These are phyloP conservation scores for Tipula confusa DNA, from an alignment of 2,888 invertebrate species.

Conservation along the genomic window DNA sequence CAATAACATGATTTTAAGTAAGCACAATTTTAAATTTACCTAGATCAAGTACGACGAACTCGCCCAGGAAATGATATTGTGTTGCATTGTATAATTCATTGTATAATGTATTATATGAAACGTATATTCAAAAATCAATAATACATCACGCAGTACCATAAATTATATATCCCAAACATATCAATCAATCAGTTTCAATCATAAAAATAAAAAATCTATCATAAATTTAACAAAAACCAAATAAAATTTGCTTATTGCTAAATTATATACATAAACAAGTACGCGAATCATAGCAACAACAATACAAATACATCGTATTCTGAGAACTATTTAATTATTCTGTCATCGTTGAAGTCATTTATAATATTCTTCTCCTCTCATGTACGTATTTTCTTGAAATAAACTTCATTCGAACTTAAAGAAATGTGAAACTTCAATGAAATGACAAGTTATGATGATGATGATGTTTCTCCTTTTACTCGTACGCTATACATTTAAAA, in stretches of 20 bases:
- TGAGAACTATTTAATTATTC: conserved; percentile 25
- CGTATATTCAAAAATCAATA: conserved; percentile 17
- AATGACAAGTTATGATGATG: conserved; percentile 21
- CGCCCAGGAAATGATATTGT: neutral
- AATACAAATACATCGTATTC: neutral
- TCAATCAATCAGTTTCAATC: conserved; percentile 20
- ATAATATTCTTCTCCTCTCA: neutral
- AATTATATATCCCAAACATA: conserved; percentile 3
- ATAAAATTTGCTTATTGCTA: conserved; percentile 9
- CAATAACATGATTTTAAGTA: too few species aligned
- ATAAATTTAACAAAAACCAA: conserved; percentile 3
- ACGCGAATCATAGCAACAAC: neutral
- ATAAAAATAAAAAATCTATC: neutral
- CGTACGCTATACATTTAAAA: neutral
- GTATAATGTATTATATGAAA: neutral
- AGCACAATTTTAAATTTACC: neutral
- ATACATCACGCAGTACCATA: conserved; percentile 9
- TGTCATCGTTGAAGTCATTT: conserved; percentile 25
- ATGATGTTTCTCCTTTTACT: conserved; percentile 20
- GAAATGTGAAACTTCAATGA: neutral
- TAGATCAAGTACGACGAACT: neutral
- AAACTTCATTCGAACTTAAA: neutral
- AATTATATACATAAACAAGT: neutral
- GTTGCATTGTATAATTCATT: neutral
- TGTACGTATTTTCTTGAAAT: neutral